Percentiles rank a stretch among this genome's conserved stretches.
Conservation (phyloP, 1,140 invertebrate genomes). For the Centruroides vittatus region DNA sequence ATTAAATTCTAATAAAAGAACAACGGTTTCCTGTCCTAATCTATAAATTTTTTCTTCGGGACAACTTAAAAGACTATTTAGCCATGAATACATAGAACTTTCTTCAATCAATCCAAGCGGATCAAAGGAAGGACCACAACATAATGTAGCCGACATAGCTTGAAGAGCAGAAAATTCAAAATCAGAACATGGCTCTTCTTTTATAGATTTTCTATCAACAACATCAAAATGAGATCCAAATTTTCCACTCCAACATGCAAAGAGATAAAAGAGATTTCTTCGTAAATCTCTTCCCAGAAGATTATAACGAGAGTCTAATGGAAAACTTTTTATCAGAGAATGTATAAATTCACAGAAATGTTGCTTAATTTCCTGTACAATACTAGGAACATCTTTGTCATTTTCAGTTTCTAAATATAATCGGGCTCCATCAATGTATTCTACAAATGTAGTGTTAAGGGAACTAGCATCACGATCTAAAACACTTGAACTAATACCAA, state of each 20-base stretch:
- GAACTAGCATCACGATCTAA: conserved; percentile 66
- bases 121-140: conserved; percentile 90
- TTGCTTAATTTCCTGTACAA: conserved; percentile 63
- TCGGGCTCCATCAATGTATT: conserved; percentile 88
- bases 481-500: conserved; percentile 68
- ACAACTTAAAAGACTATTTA: conserved; percentile 76
- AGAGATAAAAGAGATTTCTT: conserved; percentile 74
- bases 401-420: conserved; percentile 75
- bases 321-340: conserved; percentile 84
- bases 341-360: conserved; percentile 89
- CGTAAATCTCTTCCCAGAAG: conserved; percentile 74
- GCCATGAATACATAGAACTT: conserved; percentile 73
- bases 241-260: conserved; percentile 82
- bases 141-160: conserved; percentile 86
- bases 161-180: conserved; percentile 48
- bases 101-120: conserved; percentile 72
- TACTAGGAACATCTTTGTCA: conserved; percentile 60
- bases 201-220: conserved; percentile 25
- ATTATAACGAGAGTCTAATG: conserved; percentile 69
- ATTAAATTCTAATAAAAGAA: conserved; percentile 88
- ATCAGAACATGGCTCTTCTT: conserved; percentile 22
- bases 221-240: conserved; percentile 46
- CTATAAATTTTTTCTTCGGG: conserved; percentile 77
- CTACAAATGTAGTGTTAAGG: conserved; percentile 72
- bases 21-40: conserved; percentile 81